Percentiles rank a stretch among this genome's conserved stretches.
Conservation (phyloP, 1,140 invertebrate genomes). For the Holotrichia oblita region DNA sequence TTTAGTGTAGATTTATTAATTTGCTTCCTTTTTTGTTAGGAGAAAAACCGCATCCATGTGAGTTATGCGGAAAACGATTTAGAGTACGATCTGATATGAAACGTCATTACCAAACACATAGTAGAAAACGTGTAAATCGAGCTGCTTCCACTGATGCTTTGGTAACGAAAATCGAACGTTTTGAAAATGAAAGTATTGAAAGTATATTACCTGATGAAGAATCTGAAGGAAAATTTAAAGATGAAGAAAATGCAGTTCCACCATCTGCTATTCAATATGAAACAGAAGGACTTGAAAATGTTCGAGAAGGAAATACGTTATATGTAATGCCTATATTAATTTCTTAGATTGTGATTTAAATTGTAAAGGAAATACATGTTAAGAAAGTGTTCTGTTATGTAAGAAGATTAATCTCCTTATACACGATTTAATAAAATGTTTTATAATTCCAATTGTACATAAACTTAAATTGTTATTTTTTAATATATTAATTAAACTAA, state of each 20-base stretch:
- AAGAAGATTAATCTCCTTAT: background rate
- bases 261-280: constrained; percentile 48
- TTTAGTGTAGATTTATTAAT: background rate
- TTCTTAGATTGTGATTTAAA: constrained; percentile 32
- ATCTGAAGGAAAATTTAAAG: constrained; percentile 45
- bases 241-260: constrained; percentile 43
- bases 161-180: constrained; percentile 41
- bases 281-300: constrained; percentile 47
- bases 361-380: background rate
- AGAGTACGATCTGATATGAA: constrained; percentile 88
- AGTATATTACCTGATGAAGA: constrained; percentile 46
- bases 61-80: constrained; percentile 83
- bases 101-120: constrained; percentile 84
- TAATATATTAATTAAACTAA: constrained; percentile 24
- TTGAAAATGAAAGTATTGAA: constrained; percentile 38
- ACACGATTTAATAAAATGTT: constrained; percentile 10
- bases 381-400: background rate
- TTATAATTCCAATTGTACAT: constrained; percentile 35
- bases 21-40: constrained; percentile 62
- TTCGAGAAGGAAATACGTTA: constrained; percentile 49
- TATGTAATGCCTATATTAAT: constrained; percentile 51
- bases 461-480: constrained; percentile 36
- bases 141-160: constrained; percentile 35
- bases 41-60: constrained; percentile 82
- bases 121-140: constrained; percentile 42